A percentile compares a stretch with the other conserved stretches of the same genome.
Conservation (phyloP, 2,113 vertebrate species). For the Paramisgurnus dabryanus region DNA sequence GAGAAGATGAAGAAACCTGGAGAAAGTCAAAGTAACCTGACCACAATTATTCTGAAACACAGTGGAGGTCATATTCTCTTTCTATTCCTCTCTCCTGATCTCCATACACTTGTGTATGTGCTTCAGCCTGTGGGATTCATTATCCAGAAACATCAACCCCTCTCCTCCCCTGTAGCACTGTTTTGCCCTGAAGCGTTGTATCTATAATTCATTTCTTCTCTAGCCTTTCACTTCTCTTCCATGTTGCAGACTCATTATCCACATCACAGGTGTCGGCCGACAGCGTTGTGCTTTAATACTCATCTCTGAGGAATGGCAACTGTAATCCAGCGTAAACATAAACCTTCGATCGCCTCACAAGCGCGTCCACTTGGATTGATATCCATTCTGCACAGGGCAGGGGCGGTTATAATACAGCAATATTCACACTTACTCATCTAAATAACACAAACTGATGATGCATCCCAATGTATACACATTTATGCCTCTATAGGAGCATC, state of each 20-base stretch:
- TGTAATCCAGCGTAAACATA: constrained; percentile 66
- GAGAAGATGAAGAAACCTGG: background rate
- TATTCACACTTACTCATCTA: too few species aligned
- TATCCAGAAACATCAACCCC: constrained; percentile 53
- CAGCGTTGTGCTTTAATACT: constrained; percentile 61
- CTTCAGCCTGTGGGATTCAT: constrained; percentile 61
- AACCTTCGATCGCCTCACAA: background rate
- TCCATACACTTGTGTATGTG: constrained; percentile 31
- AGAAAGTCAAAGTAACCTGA: background rate
- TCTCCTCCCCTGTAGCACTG: constrained; percentile 30
- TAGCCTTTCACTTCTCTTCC: constrained; percentile 65
- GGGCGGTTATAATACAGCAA: too few species aligned
- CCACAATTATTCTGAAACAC: constrained; percentile 19
- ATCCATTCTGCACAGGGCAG: background rate
- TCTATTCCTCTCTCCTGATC: constrained; percentile 15
- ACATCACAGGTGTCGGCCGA: constrained; percentile 66
- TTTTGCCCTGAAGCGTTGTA: constrained; percentile 65
- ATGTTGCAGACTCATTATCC: constrained; percentile 62
- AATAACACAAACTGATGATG: too few species aligned
- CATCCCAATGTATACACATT: too few species aligned
- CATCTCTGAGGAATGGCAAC: constrained; percentile 61
- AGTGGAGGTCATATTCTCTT: background rate
- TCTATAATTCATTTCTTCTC: constrained; percentile 77
- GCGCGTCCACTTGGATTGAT: background rate
- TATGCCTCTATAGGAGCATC: too few species aligned